A percentile compares a stretch with the other conserved stretches of the same genome.
Conservation (phyloP, 2,113 vertebrate species). For the Saguinus midas region DNA sequence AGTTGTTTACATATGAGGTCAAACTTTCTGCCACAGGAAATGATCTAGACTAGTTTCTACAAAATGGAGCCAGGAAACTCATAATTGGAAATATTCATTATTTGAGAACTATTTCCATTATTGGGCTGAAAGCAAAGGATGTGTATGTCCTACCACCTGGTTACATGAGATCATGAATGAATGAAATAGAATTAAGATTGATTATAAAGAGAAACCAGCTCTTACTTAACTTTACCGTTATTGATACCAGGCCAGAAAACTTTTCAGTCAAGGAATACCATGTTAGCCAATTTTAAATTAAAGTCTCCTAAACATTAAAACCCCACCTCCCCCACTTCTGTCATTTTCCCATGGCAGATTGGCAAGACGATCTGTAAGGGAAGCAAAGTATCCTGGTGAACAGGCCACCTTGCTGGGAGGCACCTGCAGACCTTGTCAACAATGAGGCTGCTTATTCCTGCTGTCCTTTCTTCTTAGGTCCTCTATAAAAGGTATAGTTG, state of each 20-base stretch:
- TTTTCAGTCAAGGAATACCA: not conserved
- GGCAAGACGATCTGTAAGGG: not conserved
- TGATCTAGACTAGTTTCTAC: not conserved
- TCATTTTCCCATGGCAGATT: not conserved
- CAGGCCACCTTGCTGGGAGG: not conserved
- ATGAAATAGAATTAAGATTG: not conserved
- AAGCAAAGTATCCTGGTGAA: not conserved
- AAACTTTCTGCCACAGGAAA: not conserved
- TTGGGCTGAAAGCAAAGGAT: not conserved
- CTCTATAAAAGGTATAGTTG: not conserved
- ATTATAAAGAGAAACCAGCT: not conserved
- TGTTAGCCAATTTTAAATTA: not conserved
- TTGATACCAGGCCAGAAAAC: not conserved
- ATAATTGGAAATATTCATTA: not conserved
- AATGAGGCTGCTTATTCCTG: slow-evolving; percentile 41
- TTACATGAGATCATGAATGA: not conserved
- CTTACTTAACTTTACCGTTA: not conserved
- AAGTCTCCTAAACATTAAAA: not conserved
- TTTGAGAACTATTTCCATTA: not conserved
- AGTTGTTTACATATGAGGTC: not conserved
- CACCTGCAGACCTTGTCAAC: not conserved
- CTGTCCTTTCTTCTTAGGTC: not conserved
- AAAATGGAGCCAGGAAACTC: not conserved
- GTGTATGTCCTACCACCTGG: not conserved
- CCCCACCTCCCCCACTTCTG: not conserved